Conservation (phyloP, 2,888 invertebrate species). For the Campoletis raptor region DNA sequence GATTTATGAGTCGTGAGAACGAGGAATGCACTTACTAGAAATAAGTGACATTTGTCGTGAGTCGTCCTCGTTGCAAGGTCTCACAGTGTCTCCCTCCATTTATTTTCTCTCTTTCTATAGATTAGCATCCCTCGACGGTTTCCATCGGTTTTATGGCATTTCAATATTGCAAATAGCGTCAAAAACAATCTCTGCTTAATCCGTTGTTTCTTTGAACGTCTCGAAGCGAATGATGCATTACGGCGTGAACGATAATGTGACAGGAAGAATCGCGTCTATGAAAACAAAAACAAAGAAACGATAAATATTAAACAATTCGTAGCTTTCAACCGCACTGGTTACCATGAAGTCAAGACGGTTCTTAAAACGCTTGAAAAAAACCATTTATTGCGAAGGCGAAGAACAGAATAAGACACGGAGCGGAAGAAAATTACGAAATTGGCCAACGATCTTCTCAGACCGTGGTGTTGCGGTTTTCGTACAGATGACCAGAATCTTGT, state of each 20-base stretch:
- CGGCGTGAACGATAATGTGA: background rate
- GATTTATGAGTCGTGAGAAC: conserved; percentile 47
- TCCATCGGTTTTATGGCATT: background rate
- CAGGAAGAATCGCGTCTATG: background rate
- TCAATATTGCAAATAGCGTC: background rate
- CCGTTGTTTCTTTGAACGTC: background rate
- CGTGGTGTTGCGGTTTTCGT: conserved; percentile 1
- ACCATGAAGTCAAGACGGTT: background rate
- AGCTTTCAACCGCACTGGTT: background rate
- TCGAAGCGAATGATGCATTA: background rate
- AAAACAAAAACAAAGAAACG: background rate
- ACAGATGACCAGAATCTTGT: background rate
- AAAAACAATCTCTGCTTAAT: background rate
- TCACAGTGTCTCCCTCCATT: background rate
- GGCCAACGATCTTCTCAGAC: conserved; percentile 6
- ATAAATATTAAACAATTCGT: background rate
- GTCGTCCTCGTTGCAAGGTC: conserved; percentile 25
- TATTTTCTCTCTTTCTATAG: background rate
- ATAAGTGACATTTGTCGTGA: conserved; percentile 20
- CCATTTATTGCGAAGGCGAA: background rate
- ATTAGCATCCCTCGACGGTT: background rate
- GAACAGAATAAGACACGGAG: background rate
- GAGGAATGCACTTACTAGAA: conserved; percentile 30
- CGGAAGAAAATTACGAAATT: background rate
- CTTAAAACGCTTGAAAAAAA: background rate